Percentiles rank a stretch among this genome's conserved stretches.
Conservation (phyloP, 2,797 vertebrate species). For the Nannoperca australis region DNA sequence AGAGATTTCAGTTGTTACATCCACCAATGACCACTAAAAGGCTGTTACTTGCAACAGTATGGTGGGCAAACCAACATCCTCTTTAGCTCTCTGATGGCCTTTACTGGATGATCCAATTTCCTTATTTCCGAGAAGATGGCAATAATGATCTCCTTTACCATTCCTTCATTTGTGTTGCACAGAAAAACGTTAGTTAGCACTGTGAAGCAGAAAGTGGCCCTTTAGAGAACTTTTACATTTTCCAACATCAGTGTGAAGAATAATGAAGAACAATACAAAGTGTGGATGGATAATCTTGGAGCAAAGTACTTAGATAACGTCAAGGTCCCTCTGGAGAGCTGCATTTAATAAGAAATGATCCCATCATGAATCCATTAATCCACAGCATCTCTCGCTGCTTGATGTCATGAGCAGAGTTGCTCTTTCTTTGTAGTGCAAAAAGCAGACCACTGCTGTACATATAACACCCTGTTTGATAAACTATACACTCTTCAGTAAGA, state of each 20-base stretch:
- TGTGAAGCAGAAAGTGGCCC: constrained; percentile 3
- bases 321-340: constrained; percentile 8
- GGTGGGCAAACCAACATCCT: constrained; percentile 75
- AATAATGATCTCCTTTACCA: constrained; percentile 3
- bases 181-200: constrained; percentile 1
- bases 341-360: constrained; percentile 35
- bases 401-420: constrained; percentile 17
- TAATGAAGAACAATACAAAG: constrained; percentile 14
- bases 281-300: constrained; percentile 20
- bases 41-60: constrained; percentile 74
- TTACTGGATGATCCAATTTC: constrained; percentile 51
- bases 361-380: constrained; percentile 4
- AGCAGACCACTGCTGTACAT: constrained; percentile 42
- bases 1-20: constrained; percentile 64
- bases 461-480: constrained; percentile 66
- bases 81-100: constrained; percentile 46
- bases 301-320: neutral
- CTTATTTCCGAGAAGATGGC: constrained; percentile 47
- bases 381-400: constrained; percentile 16
- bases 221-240: constrained; percentile 7
- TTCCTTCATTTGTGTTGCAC: constrained; percentile 11
- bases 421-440: constrained; percentile 66
- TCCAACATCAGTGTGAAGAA: neutral
- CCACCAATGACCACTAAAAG: constrained; percentile 51
- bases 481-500: constrained; percentile 33